Conservation (phyloP, 92 coral and sea anemone species). For the Epizoanthus ramosus region DNA sequence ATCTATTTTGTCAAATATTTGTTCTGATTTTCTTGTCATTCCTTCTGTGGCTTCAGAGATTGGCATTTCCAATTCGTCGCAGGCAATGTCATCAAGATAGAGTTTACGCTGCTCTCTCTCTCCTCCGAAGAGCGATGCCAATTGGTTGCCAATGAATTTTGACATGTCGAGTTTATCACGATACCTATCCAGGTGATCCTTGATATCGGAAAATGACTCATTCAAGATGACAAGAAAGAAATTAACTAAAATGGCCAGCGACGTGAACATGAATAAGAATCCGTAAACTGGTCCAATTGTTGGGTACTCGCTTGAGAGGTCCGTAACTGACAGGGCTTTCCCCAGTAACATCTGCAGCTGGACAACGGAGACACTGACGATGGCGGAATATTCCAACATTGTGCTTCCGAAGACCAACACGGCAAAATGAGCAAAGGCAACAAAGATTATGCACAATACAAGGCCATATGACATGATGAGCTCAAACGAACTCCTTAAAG, state of each 20-base stretch:
- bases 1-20: too few relatives aligned
- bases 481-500: conserved; percentile 36
- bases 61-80: too few relatives aligned
- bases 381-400: conserved; percentile 35
- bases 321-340: conserved; percentile 42
- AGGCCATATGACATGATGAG: conserved; percentile 22
- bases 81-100: too few relatives aligned
- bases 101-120: too few relatives aligned
- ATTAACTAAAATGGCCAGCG: conserved; percentile 39
- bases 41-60: too few relatives aligned
- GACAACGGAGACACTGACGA: conserved; percentile 15
- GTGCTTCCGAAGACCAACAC: conserved; percentile 33
- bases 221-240: conserved; percentile 46
- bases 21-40: too few relatives aligned
- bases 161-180: conserved; percentile 51
- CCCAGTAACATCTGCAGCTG: conserved; percentile 47
- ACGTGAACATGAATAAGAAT: conserved; percentile 8
- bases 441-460: conserved; percentile 25
- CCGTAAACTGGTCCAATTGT: conserved; percentile 33
- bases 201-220: conserved; percentile 44
- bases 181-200: conserved; percentile 12
- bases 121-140: not conserved
- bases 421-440: conserved; percentile 45
- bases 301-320: conserved; percentile 27
- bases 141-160: conserved; percentile 22